Evolutionary conservation across 2,797 vertebrate genomes (phyloP).

Genomic region (Anguilla obscura): DNA sequence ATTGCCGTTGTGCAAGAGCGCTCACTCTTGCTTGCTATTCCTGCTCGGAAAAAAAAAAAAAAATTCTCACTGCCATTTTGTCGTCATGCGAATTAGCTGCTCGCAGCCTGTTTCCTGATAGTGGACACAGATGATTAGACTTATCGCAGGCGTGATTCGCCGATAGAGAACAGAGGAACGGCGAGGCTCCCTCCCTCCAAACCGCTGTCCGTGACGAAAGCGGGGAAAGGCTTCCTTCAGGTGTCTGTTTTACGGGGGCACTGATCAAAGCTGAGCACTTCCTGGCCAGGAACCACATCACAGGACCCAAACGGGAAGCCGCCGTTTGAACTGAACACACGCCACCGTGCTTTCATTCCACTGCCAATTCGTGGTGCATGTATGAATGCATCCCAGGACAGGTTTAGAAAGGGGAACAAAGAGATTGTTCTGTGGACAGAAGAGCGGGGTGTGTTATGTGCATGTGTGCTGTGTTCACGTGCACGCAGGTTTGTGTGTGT

Average conservation of each 20-base stretch:
- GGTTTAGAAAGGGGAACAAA: background rate
- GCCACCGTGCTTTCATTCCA: background rate
- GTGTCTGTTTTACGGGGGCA: background rate
- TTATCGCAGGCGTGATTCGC: background rate
- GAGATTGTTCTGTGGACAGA: background rate
- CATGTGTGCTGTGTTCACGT: background rate
- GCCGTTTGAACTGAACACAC: background rate
- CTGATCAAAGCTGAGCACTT: background rate
- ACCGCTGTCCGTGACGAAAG: background rate
- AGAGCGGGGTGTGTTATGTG: background rate
- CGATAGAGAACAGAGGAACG: background rate
- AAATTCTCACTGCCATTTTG: background rate
- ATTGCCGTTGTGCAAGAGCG: background rate
- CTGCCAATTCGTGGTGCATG: background rate
- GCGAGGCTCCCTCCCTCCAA: background rate
- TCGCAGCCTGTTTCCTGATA: background rate
- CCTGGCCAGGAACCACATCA: background rate
- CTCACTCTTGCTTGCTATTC: background rate
- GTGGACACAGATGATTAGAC: conserved; percentile 3
- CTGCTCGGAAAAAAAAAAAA: background rate
- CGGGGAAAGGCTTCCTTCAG: background rate
- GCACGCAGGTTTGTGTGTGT: background rate
- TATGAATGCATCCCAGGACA: background rate
- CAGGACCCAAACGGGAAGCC: background rate
- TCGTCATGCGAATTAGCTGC: background rate